These are phyloP conservation scores for Anthopleura xanthogrammica DNA, from an alignment of 92 coral and sea anemone species.

Conservation along the genomic window DNA sequence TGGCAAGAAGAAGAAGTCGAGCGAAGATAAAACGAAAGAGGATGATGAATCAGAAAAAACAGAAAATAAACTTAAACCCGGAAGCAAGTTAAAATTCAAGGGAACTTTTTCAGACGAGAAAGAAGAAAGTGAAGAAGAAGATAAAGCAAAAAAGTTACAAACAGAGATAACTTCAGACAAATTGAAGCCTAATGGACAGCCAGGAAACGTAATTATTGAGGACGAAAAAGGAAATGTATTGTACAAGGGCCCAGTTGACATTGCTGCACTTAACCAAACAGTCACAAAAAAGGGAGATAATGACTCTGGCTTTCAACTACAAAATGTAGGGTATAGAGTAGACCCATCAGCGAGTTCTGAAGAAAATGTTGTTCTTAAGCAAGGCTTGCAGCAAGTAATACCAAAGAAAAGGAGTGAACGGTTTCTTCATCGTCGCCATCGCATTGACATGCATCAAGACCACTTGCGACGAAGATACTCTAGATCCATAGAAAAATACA, in stretches of 20 bases:
- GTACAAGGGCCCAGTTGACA: slow-evolving; percentile 39
- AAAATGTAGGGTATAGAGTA: slow-evolving; percentile 23
- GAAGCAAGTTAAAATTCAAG: slow-evolving; percentile 12
- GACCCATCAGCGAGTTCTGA: neutral
- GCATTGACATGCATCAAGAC: neutral
- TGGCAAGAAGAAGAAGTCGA: slow-evolving; percentile 7
- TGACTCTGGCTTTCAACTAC: slow-evolving; percentile 23
- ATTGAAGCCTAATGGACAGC: neutral
- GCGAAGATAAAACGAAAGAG: neutral
- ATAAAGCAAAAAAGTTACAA: slow-evolving; percentile 10
- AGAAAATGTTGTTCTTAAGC: slow-evolving; percentile 11
- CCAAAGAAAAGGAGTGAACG: neutral
- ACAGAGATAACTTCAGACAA: neutral
- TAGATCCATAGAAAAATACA: neutral
- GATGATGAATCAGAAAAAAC: neutral
- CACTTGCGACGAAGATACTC: neutral
- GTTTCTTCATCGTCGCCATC: neutral
- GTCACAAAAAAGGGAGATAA: slow-evolving; percentile 8
- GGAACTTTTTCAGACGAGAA: slow-evolving; percentile 18
- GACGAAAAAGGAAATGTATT: slow-evolving; percentile 32
- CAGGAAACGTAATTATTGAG: slow-evolving; percentile 27
- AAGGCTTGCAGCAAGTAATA: slow-evolving; percentile 23
- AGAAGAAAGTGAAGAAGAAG: neutral
- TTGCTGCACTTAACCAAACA: slow-evolving; percentile 30
- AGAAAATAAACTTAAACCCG: neutral